Evolutionary conservation across 1,140 invertebrate genomes (phyloP), one percentile per base, ranked within the genome.

Genomic region (Drosophila saltans): DNA sequence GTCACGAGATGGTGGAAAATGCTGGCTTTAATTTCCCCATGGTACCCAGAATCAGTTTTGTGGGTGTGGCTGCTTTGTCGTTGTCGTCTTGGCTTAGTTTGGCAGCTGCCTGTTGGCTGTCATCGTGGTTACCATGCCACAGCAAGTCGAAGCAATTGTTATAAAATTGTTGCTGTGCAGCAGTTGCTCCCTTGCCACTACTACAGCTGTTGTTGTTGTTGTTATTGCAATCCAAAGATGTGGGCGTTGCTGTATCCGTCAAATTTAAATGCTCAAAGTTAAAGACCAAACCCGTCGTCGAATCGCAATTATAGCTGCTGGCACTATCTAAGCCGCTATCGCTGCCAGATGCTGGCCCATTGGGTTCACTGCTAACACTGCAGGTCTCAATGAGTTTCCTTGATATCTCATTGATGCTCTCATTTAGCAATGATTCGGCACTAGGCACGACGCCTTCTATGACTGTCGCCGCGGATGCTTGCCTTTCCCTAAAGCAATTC

Each of bases 361-460:
- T 68, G 39, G 80, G 68, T 9, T 83, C 72, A 63, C 48, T 66
- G 7, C 45, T 57, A 2, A 39, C 77, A 77, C 66, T 79, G 64
- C 75, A 78, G 16, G 77, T 79, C 77, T 92, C 91, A 69, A 92
- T 92, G 16, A 92, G 69, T 76, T 92, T 92, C 43, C 86, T 79
- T 43, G 91, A 92, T 72, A 92, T 92, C 75, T 92, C 91, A 60
- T 91, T 92, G 65, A 92, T 90, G 56, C 90, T 91, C 60, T 84
- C 86, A 30, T 84, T 81, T 24, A 92, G 56, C 45, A 92, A 67
- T 28, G 90, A 81, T 69, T 92, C 91, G 24, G 62, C 60, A 40
- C 28, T 75, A 21, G 41, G 33, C 7, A 64, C 30, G 21, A 64
- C 30, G 21, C 21, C 39, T 16, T 43, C 43, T 41, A 70, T 52